Base-by-base conservation (phyloP, 2,113 vertebrate genomes). In the cattle (Bos taurus) region DNA sequence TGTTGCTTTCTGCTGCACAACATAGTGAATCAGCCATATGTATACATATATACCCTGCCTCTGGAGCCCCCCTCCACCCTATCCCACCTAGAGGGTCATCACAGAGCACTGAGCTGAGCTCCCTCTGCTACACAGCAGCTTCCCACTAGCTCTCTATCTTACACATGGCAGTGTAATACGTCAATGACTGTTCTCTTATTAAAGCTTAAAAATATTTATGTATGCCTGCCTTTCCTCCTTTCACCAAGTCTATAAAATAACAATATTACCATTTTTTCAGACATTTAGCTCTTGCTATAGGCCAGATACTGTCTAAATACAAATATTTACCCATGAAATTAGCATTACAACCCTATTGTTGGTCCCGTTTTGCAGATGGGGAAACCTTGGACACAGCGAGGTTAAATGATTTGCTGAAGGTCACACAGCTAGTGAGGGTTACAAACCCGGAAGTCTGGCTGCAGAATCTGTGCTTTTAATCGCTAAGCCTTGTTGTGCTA, bases 401-500 rank as follows among this genome's bases (percentile, higher is more conserved):
- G 48, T 88, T 96, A 91, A 93, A 54, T 84, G 88, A 81, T 28
- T 54, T 92, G 43, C 40, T 56, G 40, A 96, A 93, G 46, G 21
- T 71, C 78, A 91, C 60, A 93, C 62, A 91, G 62, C 82, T 77
- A 74, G 57, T 60, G 89, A 88, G 56, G 80, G 84, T 81, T 77
- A 84, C 60, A 60, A 96, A 88, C 17, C 46, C 90, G 78, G 62
- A 71, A 89, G 40, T 60, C 83, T 77, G 62, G 43, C 54, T 92
- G 26, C 67, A 78, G 25, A 87, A 78, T 91, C 67, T 94, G 43
- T 85, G 74, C n/a, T 94, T 97, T 92, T 96, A 94, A 90, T 90
- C n/a, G 17, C 85, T 84, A 48, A 64, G 21, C 74, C 59, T 25
- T 59, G 40, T n/a, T 60, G 77, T 80, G 64, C 56, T 94, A 96